Evolutionary conservation across 2,888 invertebrate species (phyloP).

Genomic region (Drosophila meridionalis): DNA sequence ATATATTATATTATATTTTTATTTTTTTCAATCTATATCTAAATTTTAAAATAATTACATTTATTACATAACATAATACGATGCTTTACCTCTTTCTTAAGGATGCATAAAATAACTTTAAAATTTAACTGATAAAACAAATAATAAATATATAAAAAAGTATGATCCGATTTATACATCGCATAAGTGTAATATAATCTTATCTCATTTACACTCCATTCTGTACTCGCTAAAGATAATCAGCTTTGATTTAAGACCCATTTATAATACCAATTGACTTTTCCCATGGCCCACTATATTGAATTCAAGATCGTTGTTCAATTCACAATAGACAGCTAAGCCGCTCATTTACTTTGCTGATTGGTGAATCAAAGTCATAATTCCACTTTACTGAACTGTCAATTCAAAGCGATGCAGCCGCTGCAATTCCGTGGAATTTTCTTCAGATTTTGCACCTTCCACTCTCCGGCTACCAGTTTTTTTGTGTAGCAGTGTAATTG

Average conservation of each 20-base stretch:
- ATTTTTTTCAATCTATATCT: no score
- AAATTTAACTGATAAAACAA: no score
- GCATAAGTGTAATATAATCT: neutral
- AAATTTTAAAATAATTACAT: no score
- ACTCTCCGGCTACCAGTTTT: slow-evolving; percentile 23
- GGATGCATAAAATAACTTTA: no score
- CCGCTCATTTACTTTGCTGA: slow-evolving; percentile 42
- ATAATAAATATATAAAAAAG: no score
- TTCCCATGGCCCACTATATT: slow-evolving; percentile 40
- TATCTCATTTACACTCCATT: neutral
- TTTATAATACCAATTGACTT: slow-evolving; percentile 11
- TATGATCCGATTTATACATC: no score
- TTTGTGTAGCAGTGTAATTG: slow-evolving; percentile 47
- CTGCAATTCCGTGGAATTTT: slow-evolving; percentile 50
- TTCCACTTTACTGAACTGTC: slow-evolving; percentile 50
- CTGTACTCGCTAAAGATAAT: neutral
- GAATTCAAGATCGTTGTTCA: slow-evolving; percentile 3
- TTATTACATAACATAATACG: no score
- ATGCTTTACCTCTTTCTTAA: no score
- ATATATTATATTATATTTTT: no score
- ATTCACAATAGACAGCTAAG: slow-evolving; percentile 40
- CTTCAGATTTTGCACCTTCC: slow-evolving; percentile 30
- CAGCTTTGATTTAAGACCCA: slow-evolving; percentile 8
- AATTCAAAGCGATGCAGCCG: slow-evolving; percentile 38
- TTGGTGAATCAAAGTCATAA: slow-evolving; percentile 68